These are phyloP conservation scores for Rhagium mordax DNA, from an alignment of 2,888 invertebrate species.

Conservation along the genomic window DNA sequence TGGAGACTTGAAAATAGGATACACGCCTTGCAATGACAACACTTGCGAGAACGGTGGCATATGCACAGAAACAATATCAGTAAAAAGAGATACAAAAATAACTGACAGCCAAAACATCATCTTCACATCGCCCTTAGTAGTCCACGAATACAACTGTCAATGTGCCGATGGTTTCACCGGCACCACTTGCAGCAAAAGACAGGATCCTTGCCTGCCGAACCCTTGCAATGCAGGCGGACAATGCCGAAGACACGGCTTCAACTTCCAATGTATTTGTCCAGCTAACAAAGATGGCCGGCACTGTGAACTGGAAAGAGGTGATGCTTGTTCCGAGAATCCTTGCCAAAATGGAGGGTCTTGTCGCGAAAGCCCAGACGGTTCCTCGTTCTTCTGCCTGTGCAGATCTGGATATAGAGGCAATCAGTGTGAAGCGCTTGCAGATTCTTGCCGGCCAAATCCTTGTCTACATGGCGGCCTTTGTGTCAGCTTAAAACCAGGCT, in stretches of 20 bases:
- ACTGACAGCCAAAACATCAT: conserved; percentile 87
- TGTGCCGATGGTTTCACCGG: conserved; percentile 91
- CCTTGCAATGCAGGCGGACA: conserved; percentile 90
- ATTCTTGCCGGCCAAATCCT: conserved; percentile 94
- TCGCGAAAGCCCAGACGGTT: conserved; percentile 88
- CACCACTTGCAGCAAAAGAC: conserved; percentile 85
- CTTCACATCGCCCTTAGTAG: conserved; percentile 86
- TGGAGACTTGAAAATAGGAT: conserved; percentile 78
- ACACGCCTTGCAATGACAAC: conserved; percentile 82
- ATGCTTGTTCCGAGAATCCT: conserved; percentile 88
- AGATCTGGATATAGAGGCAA: conserved; percentile 93
- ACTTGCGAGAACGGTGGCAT: conserved; percentile 86
- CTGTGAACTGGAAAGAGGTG: conserved; percentile 88
- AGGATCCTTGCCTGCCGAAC: conserved; percentile 92
- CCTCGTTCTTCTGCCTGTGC: conserved; percentile 93
- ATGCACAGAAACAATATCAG: conserved; percentile 81
- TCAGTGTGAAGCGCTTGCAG: conserved; percentile 89
- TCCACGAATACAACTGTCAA: conserved; percentile 84
- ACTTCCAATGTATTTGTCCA: conserved; percentile 88
- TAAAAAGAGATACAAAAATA: conserved; percentile 80
- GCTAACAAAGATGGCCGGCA: conserved; percentile 84
- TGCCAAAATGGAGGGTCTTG: conserved; percentile 95
- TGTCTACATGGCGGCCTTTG: conserved; percentile 93
- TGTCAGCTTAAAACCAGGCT: conserved; percentile 89
- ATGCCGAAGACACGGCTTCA: conserved; percentile 87